Conservation (phyloP, 2,888 invertebrate species). For the Embidobia sp. region DNA sequence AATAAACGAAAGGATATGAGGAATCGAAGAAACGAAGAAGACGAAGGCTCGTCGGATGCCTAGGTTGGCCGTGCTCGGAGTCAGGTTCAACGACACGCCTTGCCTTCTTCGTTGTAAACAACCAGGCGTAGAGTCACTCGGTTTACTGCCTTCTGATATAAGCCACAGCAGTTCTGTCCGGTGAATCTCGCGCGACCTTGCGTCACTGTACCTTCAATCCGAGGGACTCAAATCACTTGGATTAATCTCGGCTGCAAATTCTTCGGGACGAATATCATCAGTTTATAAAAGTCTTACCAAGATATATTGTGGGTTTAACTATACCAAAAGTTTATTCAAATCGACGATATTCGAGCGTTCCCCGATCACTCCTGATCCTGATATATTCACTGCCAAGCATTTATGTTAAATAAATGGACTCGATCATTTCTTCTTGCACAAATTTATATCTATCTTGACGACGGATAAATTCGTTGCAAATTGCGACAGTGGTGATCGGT, state of each 20-base stretch:
- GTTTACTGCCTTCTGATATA: constrained; percentile 72
- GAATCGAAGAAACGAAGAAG: constrained; percentile 58
- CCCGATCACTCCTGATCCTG: constrained; percentile 46
- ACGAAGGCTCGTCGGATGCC: constrained; percentile 70
- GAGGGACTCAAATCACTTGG: constrained; percentile 36
- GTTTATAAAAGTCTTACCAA: constrained; percentile 43
- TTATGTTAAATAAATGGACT: constrained; percentile 46
- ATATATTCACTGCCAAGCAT: constrained; percentile 46
- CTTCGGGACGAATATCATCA: constrained; percentile 42
- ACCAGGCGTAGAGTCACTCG: constrained; percentile 77
- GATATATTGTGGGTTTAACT: constrained; percentile 37
- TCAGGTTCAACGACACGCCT: constrained; percentile 80
- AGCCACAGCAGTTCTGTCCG: constrained; percentile 70
- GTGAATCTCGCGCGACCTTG: constrained; percentile 54
- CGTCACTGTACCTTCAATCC: constrained; percentile 52
- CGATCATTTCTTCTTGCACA: constrained; percentile 32
- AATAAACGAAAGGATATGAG: neutral
- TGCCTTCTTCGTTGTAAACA: constrained; percentile 80
- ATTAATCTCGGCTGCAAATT: constrained; percentile 55
- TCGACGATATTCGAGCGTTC: constrained; percentile 20
- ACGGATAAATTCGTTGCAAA: constrained; percentile 11
- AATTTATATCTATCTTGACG: constrained; percentile 21
- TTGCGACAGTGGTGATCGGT: neutral
- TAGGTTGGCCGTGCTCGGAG: constrained; percentile 68
- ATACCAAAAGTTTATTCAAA: constrained; percentile 54